Evolutionary conservation across 2,888 invertebrate genomes (phyloP), one percentile per base, ranked within the genome.

Genomic region (Plebejus melissa): DNA sequence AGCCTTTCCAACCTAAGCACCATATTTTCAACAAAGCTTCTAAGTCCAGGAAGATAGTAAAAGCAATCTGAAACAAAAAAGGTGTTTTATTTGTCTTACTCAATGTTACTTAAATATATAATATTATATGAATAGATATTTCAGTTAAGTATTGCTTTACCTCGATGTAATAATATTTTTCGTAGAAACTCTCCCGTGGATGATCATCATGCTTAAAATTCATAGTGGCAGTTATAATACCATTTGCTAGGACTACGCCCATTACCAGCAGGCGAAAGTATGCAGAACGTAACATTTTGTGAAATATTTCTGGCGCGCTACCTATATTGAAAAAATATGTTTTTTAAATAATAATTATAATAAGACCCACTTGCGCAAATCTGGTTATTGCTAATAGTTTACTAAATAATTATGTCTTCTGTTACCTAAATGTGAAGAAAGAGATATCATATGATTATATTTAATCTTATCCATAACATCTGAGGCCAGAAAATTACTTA

Each of bases 11-110:
- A 3, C 99, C 99, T 74, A 99, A 94, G 85, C 99, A 99, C 96
- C 98, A 98, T 81, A 99, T 97, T 93, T 99, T 99, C 85, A 99
- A 98, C 57, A 99, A 86, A 0, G 98, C 98, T 91, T 99, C 99
- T 79, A 99, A 91, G 86, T 99, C 97, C 85, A 99, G 95, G 80
- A 99, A 96, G 77, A 98, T 95, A 0, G 99, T 99, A 87, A 99
- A 99, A 1, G 97, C 97, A 79, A 98, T 96, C 96, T 97, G 88
- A 77, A 94, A 75, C 38, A 54, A 76, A 79, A 75, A 60, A 65
- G 13, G 16, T 41, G 54, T 70, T 57, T 70, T 70, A n/a, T 69
- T 46, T 41, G 36, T 76, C 76, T 41, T 50, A 46, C 11, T n/a
- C 46, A 71, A 46, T 50, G n/a, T 16, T 28, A 74, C 1, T 7